Evolutionary conservation across 2,113 vertebrate species (phyloP).

Genomic region (Saimiri boliviensis): DNA sequence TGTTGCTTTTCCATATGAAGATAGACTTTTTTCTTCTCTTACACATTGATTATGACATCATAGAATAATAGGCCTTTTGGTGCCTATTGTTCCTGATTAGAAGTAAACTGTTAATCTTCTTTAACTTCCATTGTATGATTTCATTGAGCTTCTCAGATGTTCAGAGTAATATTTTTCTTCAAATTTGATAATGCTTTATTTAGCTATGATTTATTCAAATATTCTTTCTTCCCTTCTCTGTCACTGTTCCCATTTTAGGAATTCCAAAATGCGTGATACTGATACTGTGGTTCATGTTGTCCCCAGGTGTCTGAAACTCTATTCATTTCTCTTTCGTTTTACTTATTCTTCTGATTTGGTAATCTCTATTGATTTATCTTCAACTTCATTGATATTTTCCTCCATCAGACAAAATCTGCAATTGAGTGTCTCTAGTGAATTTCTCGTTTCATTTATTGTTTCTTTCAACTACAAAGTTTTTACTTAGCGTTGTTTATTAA

Average conservation of each 20-base stretch:
- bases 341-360: background rate
- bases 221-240: background rate
- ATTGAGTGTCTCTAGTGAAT: background rate
- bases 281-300: background rate
- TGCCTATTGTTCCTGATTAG: background rate
- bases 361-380: background rate
- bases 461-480: background rate
- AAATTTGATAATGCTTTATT: background rate
- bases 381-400: background rate
- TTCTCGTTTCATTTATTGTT: background rate
- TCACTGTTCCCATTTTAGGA: background rate
- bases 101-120: background rate
- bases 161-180: background rate
- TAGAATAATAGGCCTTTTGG: background rate
- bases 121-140: background rate
- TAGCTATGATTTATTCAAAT: background rate
- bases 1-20: too few relatives aligned
- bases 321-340: background rate
- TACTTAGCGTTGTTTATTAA: background rate
- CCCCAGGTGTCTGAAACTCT: background rate
- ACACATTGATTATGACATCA: background rate
- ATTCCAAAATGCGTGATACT: background rate
- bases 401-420: background rate
- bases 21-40: background rate
- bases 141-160: background rate